Base-by-base conservation (phyloP, 2,113 vertebrate species). In the Lates calcarifer region DNA sequence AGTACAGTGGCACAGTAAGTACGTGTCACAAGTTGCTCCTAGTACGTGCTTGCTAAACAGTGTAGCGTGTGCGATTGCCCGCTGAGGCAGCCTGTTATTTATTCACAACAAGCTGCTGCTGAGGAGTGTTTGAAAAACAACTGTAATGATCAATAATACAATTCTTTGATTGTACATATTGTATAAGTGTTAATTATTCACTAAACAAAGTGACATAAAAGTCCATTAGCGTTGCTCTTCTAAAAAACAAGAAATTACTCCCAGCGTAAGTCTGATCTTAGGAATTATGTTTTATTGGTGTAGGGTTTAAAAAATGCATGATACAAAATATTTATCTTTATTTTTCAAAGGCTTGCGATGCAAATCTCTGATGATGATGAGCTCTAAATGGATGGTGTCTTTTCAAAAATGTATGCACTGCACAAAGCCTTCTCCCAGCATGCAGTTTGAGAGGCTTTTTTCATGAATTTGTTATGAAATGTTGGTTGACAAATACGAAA, bases 401-500 rank as follows among this genome's bases (percentile, higher is more conserved):
- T 92, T 92, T 95, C 85, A 92, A 94, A 95, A 94, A 94, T 95
- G 90, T 82, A 95, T 95, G 95, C 69, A 3, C 31, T 29, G 88
- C 90, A 94, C 91, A 90, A 91, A 93, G 86, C 82, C 72, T 29
- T 86, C 82, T 90, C 90, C 87, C 85, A 77, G 90, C 91, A 83
- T 89, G 87, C 87, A 60, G 70, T 91, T 84, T 78, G 83, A 93
- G 89, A 93, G 91, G 94, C 90, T 93, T 93, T 92, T 95, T 93
- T 94, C 94, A 95, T 95, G 87, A 95, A 95, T 95, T 94, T 89
- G 86, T 94, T 90, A 95, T 94, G 92, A 93, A 93, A 94, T 93
- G 92, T 89, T 93, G 93, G 94, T 95, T 95, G 94, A 95, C 93
- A 95, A 95, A 95, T 94, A 95, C 83, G 86, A 91, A 95, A 94